Evolutionary conservation across 2,797 vertebrate genomes (phyloP).

Genomic region (Pterois miles): DNA sequence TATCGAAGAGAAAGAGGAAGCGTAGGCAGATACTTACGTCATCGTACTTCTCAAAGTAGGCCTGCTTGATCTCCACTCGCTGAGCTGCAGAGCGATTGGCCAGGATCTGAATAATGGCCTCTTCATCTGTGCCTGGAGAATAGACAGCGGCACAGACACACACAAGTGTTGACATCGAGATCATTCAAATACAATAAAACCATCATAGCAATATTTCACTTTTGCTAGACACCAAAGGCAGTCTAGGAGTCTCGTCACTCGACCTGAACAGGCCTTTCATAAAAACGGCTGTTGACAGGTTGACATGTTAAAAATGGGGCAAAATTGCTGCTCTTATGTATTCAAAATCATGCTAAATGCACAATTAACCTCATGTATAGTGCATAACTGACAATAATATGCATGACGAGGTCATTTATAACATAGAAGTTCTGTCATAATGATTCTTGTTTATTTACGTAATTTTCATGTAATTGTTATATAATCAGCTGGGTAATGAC

Average conservation of each 20-base stretch:
- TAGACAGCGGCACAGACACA: background rate
- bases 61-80: constrained; percentile 83
- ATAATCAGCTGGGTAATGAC: no score
- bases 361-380: background rate
- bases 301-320: background rate
- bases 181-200: background rate
- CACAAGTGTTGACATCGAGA: background rate
- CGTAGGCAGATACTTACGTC: constrained; percentile 72
- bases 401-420: background rate
- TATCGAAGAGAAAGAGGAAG: background rate
- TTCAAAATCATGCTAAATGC: background rate
- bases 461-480: background rate
- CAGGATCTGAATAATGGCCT: constrained; percentile 81
- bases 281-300: background rate
- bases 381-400: background rate
- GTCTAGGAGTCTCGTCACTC: background rate
- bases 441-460: background rate
- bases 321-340: background rate
- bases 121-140: constrained; percentile 84
- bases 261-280: background rate
- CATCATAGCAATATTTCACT: background rate
- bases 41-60: constrained; percentile 86
- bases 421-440: background rate
- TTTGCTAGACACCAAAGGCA: background rate
- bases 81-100: constrained; percentile 81